Evolutionary conservation across 2,797 vertebrate genomes (phyloP), one percentile per base, ranked within the genome.

Genomic region (Notolabrus celidotus): DNA sequence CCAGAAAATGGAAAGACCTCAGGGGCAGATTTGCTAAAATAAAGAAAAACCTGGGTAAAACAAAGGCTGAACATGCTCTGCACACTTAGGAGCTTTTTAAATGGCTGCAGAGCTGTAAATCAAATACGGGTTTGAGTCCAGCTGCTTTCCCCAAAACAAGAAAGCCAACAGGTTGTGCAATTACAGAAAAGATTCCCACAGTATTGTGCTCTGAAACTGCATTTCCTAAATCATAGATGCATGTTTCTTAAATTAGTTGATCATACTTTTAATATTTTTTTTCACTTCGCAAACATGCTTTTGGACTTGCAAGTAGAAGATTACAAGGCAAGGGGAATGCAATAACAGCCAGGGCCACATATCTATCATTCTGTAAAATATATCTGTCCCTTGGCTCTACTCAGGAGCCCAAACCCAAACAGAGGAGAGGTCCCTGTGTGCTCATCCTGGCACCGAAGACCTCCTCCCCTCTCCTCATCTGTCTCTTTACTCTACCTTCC

Each of bases 321-420:
- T 86, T 64, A 70, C 73, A 64, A 69, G 67, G 56, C 67, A 60
- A 46, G n/a, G 43, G 67, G 71, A 86, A 66, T 74, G 36, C 71
- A 83, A 81, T 74, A 86, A 79, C 80, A 79, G 77, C 69, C 55
- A 74, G 74, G 77, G 71, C 84, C 69, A 83, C 75, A 85, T 71
- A 77, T 85, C 88, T 75, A 90, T 86, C 83, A 78, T 70, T 85
- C 63, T 66, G 69, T 75, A 51, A 81, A 84, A 92, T 92, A 63
- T 88, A 92, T 90, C 71, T 76, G 76, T 92, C 90, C 88, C 92
- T 77, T 76, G 85, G 86, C 86, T 85, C 79, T 85, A 81, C 82
- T 93, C 83, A 79, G 74, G 68, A 71, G 84, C 70, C 84, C 81
- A 78, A 91, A 92, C 58, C 87, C 74, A 90, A 92, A 91, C 87